Conservation (phyloP, 2,888 invertebrate species). For the Hartigia nigra region DNA sequence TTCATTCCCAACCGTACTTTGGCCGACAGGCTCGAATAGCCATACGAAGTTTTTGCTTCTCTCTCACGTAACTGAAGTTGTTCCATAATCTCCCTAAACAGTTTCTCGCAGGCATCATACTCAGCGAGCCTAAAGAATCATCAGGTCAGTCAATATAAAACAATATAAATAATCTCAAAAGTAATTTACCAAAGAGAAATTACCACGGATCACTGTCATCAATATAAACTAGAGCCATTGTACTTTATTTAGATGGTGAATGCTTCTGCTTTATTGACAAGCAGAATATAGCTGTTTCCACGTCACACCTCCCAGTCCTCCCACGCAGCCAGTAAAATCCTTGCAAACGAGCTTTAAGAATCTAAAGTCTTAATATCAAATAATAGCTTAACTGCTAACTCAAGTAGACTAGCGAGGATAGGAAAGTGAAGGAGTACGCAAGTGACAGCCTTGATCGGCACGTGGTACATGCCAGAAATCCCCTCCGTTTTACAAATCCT, state of each 20-base stretch:
- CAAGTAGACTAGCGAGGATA: neutral
- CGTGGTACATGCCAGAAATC: constrained; percentile 15
- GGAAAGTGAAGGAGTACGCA: neutral
- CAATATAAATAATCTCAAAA: constrained; percentile 12
- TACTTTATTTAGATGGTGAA: neutral
- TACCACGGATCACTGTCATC: constrained; percentile 62
- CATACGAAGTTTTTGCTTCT: constrained; percentile 68
- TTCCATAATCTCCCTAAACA: constrained; percentile 74
- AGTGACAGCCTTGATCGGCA: constrained; percentile 18
- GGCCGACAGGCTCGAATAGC: constrained; percentile 72
- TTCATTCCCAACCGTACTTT: constrained; percentile 72
- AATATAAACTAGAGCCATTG: constrained; percentile 59
- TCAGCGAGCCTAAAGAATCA: constrained; percentile 70
- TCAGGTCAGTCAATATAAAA: neutral
- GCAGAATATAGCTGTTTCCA: neutral
- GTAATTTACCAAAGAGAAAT: constrained; percentile 17
- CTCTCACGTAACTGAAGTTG: constrained; percentile 71
- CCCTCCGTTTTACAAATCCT: constrained; percentile 13
- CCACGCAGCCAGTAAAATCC: neutral
- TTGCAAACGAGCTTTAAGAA: neutral
- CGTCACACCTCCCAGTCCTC: neutral
- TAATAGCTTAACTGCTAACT: neutral
- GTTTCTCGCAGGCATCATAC: constrained; percentile 74
- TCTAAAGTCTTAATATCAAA: neutral
- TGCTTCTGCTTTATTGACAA: neutral